Percentiles rank a stretch among this genome's conserved stretches.
Conservation (phyloP, 2,797 vertebrate genomes). For the Phrynocephalus forsythii region DNA sequence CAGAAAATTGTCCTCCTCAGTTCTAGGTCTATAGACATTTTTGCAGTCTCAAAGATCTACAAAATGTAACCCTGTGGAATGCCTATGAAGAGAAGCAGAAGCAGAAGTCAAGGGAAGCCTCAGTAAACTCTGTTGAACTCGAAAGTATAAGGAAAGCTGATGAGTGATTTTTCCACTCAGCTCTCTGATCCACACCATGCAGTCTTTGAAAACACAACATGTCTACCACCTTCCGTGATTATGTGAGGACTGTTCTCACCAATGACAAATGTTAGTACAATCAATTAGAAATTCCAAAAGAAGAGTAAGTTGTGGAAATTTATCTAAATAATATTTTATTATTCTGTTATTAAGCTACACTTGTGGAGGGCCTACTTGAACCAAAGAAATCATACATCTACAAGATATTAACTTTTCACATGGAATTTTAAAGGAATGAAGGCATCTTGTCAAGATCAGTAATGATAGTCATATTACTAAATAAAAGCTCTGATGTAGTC, state of each 20-base stretch:
- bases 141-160: background rate
- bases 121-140: too few relatives aligned
- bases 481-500: background rate
- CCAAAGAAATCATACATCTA: too few relatives aligned
- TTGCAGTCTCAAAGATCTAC: background rate
- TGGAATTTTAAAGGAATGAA: background rate
- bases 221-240: background rate
- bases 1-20: too few relatives aligned
- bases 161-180: background rate
- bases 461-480: background rate
- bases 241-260: background rate
- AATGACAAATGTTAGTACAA: background rate
- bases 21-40: background rate
- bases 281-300: background rate
- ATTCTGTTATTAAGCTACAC: background rate
- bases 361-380: too few relatives aligned
- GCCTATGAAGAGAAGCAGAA: background rate
- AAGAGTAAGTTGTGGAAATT: background rate
- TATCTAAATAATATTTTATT: background rate
- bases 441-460: background rate
- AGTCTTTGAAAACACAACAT: background rate
- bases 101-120: too few relatives aligned
- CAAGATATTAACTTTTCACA: background rate
- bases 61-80: background rate
- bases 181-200: background rate